Evolutionary conservation across 2,113 vertebrate species (phyloP), one percentile per base, ranked within the genome.

Genomic region (Larimichthys polyactis): DNA sequence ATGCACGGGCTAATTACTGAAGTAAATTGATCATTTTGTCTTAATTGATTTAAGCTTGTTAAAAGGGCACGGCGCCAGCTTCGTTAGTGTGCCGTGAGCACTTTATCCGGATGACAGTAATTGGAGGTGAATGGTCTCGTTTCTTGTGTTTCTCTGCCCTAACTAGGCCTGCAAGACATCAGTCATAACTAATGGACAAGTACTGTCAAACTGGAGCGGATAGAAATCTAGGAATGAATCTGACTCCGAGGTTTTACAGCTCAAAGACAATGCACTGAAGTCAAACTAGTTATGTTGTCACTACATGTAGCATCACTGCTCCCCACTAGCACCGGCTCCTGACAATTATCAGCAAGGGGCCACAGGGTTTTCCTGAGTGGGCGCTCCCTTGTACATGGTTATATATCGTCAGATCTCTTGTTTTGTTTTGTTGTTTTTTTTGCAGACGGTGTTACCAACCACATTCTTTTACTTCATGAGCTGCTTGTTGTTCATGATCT

Each of bases 41-140:
- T 82, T 91, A 92, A 93, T 91, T 92, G 92, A 92, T 91, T 91
- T 77, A 85, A 78, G 90, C 90, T 88, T 76, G 86, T 90, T 91
- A 77, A 83, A 85, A 81, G 88, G 89, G 89, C 86, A 78, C 32
- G 9, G 27, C 17, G 71, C 84, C 83, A 86, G 81, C 71, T 79
- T 86, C 27, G 60, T 87, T 78, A 80, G 71, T 27, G 16, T 11
- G 78, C 69, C 58, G 2, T 71, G 77, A 91, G 84, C 83, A 66
- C 85, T 85, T 90, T 74, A 87, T 90, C 90, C 59, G 78, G 72
- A 82, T 87, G 89, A 87, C 89, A 74, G 78, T 90, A 92, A 93
- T 89, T 91, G 85, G 88, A 91, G 87, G 77, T 79, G 86, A 92
- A 90, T 76, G 87, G 24, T 90, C 88, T 89, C 7, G 11, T 89